Evolutionary conservation across 2,113 vertebrate genomes (phyloP).

Genomic region (Ciconia boyciana): DNA sequence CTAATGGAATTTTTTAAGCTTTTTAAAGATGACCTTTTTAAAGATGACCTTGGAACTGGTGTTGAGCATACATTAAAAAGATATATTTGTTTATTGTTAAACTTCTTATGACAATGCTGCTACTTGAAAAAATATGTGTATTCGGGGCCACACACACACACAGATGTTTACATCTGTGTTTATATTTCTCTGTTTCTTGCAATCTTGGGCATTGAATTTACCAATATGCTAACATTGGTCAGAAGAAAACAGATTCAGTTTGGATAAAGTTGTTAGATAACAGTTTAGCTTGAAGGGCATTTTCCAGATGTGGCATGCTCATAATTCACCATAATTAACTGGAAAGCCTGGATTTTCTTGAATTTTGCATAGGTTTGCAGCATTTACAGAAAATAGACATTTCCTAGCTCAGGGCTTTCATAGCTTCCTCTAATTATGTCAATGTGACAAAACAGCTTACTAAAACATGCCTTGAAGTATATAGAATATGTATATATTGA

Average conservation of each 20-base stretch:
- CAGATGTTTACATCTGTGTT: not conserved
- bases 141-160: not conserved
- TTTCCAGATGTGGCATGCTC: not conserved
- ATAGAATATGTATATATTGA: not conserved
- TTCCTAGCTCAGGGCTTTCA: not conserved
- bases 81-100: not conserved
- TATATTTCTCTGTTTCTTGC: not conserved
- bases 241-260: not conserved
- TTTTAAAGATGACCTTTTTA: not conserved
- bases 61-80: not conserved
- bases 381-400: not conserved
- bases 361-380: slow-evolving; percentile 27
- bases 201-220: not conserved
- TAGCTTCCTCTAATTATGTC: slow-evolving; percentile 39
- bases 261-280: not conserved
- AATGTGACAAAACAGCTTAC: slow-evolving; percentile 28
- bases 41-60: not conserved
- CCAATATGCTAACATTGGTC: not conserved
- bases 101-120: not conserved
- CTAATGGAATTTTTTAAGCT: not conserved
- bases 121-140: not conserved
- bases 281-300: not conserved
- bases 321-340: slow-evolving; percentile 4
- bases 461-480: slow-evolving; percentile 36
- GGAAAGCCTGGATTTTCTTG: slow-evolving; percentile 16